A percentile compares a stretch with the other conserved stretches of the same genome.
phyloP scores from a whole-genome alignment of 1,140 invertebrate species.

The Hylaeus volcanicus region DNA sequence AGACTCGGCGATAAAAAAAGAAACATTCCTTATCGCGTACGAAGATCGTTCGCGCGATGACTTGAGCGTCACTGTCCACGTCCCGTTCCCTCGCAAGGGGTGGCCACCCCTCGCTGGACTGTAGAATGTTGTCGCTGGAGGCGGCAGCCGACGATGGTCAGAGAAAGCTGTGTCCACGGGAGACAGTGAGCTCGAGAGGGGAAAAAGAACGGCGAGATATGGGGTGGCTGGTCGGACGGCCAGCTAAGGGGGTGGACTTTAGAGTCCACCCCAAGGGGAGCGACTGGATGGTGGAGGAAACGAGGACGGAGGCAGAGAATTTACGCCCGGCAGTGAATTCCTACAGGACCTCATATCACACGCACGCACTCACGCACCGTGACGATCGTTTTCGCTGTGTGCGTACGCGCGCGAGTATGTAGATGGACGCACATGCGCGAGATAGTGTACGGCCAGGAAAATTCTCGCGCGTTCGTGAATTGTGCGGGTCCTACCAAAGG shows the following conservation, averaged over 20 bases:
- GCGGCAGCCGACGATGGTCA: conserved; percentile 75
- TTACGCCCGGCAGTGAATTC: conserved; percentile 76
- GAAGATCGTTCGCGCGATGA: conserved; percentile 58
- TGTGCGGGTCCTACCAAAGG: conserved; percentile 6
- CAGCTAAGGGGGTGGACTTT: conserved; percentile 72
- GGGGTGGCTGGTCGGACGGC: conserved; percentile 51
- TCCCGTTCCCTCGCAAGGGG: conserved; percentile 63
- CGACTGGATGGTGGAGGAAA: conserved; percentile 29
- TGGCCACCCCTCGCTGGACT: conserved; percentile 77
- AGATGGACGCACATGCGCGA: conserved; percentile 23
- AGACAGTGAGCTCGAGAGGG: conserved; percentile 58
- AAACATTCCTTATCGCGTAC: conserved; percentile 43
- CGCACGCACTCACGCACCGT: conserved; percentile 51
- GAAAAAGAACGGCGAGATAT: conserved; percentile 69
- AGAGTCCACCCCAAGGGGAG: conserved; percentile 77
- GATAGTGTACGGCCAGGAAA: background rate
- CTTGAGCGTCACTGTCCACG: conserved; percentile 78
- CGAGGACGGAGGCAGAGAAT: conserved; percentile 58
- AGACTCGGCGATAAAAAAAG: conserved; percentile 46
- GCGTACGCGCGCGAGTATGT: background rate
- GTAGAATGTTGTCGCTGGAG: conserved; percentile 79
- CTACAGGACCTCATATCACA: conserved; percentile 74
- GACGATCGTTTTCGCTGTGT: background rate
- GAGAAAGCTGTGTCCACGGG: conserved; percentile 61
- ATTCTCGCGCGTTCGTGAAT: conserved; percentile 29